Evolutionary conservation across 2,113 vertebrate species (phyloP).

Genomic region (Phoenicopterus ruber): DNA sequence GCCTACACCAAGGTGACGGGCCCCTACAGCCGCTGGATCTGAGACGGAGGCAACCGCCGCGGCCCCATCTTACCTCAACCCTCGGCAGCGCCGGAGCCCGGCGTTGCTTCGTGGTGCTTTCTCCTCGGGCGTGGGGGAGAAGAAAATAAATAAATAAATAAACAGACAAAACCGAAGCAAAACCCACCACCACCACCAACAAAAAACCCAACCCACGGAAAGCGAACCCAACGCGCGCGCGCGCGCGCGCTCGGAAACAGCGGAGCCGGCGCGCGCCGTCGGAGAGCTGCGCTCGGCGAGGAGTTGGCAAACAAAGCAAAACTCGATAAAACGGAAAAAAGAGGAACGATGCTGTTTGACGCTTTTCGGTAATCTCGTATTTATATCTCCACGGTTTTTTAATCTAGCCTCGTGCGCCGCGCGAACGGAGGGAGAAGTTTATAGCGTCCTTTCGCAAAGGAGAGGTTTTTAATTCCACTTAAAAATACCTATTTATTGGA

Average conservation of each 20-base stretch:
- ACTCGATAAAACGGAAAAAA: background rate
- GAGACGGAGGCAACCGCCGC: slow-evolving; percentile 51
- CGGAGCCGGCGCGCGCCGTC: slow-evolving; percentile 48
- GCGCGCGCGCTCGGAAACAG: background rate
- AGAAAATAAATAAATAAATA: slow-evolving; percentile 26
- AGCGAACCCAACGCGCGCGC: background rate
- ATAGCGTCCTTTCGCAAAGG: slow-evolving; percentile 68
- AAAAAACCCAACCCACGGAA: background rate
- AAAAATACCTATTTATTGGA: slow-evolving; percentile 75
- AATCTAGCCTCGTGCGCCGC: slow-evolving; percentile 69
- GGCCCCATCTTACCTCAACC: slow-evolving; percentile 78
- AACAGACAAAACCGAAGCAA: background rate
- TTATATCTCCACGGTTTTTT: slow-evolving; percentile 81
- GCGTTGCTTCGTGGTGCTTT: slow-evolving; percentile 81
- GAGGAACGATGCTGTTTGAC: slow-evolving; percentile 66
- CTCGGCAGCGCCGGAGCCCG: slow-evolving; percentile 54
- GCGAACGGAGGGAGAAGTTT: slow-evolving; percentile 65
- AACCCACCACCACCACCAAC: background rate
- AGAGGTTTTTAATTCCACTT: slow-evolving; percentile 80
- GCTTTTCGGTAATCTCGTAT: slow-evolving; percentile 75
- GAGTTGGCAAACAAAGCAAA: slow-evolving; percentile 7
- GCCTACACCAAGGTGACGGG: slow-evolving; percentile 97
- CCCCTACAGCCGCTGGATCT: slow-evolving; percentile 95
- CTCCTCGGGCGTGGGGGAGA: slow-evolving; percentile 65
- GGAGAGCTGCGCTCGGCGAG: slow-evolving; percentile 59